Conservation (phyloP, 2,113 vertebrate genomes). For the Chelonoidis abingdonii region DNA sequence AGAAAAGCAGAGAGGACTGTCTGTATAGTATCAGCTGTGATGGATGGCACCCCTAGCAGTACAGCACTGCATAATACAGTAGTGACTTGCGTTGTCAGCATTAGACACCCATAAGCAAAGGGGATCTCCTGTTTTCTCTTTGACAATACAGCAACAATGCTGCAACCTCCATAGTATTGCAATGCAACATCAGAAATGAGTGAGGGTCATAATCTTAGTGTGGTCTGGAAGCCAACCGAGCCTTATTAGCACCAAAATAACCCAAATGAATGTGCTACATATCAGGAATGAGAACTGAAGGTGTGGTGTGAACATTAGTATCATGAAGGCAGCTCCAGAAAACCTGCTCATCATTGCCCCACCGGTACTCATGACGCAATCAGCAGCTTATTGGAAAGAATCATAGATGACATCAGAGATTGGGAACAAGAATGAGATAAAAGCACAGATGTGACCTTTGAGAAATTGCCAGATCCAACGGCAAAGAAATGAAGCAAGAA, state of each 20-base stretch:
- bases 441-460: background rate
- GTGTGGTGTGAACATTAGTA: background rate
- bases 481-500: background rate
- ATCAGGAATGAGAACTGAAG: background rate
- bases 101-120: background rate
- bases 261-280: background rate
- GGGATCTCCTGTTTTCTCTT: background rate
- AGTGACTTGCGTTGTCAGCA: background rate
- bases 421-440: background rate
- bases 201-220: background rate
- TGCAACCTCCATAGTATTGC: background rate
- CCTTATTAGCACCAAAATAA: background rate
- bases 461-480: background rate
- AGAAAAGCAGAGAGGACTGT: background rate
- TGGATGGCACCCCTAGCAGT: background rate
- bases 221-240: background rate
- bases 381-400: background rate
- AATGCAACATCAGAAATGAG: background rate
- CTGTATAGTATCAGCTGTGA: background rate
- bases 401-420: background rate
- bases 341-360: background rate
- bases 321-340: background rate
- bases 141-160: background rate
- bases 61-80: background rate
- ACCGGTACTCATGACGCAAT: background rate